phyloP scores from a whole-genome alignment of 2,797 vertebrate genomes.

The Anguilla anguilla region DNA sequence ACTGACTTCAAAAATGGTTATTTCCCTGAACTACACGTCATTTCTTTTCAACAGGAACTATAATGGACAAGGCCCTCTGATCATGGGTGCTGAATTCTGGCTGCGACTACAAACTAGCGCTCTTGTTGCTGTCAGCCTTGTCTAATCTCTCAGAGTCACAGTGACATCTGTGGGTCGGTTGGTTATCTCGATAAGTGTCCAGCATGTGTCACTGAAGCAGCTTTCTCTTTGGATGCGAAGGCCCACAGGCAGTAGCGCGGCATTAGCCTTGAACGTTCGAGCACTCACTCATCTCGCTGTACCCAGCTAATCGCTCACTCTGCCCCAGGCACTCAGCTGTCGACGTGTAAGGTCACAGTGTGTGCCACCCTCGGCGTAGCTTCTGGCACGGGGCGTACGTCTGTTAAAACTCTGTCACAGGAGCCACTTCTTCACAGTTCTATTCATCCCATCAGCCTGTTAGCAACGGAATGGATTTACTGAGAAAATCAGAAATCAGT shows the following conservation, averaged over 20 bases:
- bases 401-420: neutral
- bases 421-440: neutral
- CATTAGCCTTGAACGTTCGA: conserved; percentile 9
- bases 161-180: neutral
- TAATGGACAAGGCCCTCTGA: neutral
- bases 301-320: neutral
- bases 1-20: neutral
- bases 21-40: neutral
- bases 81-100: neutral
- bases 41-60: neutral
- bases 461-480: neutral
- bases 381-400: neutral
- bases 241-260: neutral
- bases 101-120: neutral
- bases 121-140: neutral
- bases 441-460: neutral
- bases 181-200: neutral
- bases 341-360: neutral
- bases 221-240: neutral
- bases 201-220: neutral
- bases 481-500: neutral
- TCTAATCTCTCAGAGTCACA: neutral
- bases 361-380: neutral
- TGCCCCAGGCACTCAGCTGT: neutral
- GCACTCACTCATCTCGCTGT: neutral